These are phyloP conservation scores for Phataginus tricuspis DNA, from an alignment of 2,797 vertebrate species.

Conservation along the genomic window DNA sequence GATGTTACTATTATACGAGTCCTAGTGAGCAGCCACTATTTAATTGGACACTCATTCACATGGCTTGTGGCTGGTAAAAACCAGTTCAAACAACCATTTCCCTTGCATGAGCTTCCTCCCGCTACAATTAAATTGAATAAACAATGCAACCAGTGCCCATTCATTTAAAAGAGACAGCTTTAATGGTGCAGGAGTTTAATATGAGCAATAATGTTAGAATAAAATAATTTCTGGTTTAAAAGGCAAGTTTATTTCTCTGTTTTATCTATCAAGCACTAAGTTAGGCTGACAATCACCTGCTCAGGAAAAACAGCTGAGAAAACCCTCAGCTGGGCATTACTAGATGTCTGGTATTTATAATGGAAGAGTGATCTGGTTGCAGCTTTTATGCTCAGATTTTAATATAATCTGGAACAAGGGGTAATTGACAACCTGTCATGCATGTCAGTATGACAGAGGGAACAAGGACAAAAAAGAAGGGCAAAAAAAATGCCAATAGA, in stretches of 20 bases:
- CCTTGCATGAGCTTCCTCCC: constrained; percentile 33
- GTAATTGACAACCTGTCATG: constrained; percentile 12
- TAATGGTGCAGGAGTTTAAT: constrained; percentile 70
- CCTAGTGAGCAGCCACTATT: constrained; percentile 76
- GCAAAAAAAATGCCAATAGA: background rate
- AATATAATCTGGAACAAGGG: background rate
- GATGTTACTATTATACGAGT: constrained; percentile 80
- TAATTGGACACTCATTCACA: constrained; percentile 85
- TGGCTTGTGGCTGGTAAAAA: constrained; percentile 70
- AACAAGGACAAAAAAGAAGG: background rate
- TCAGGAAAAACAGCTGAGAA: constrained; percentile 34
- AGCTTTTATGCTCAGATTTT: constrained; percentile 32
- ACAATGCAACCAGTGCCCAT: constrained; percentile 69
- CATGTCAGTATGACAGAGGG: background rate
- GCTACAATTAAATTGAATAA: constrained; percentile 83
- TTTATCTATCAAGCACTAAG: background rate
- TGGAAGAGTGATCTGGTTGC: background rate
- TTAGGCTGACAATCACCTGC: constrained; percentile 42
- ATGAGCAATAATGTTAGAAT: constrained; percentile 46
- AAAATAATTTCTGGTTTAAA: constrained; percentile 67
- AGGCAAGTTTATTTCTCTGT: constrained; percentile 71
- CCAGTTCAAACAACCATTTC: constrained; percentile 77
- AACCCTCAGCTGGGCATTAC: background rate
- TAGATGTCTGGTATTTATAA: background rate
- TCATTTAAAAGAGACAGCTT: constrained; percentile 63